Conservation (phyloP, 1,140 invertebrate species). For the roundworm (Caenorhabditis elegans) region WBcel235 BX284606.5:2957501-2958000, state of each 20-base stretch:
- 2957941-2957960: slow-evolving; percentile 32
- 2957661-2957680: not conserved
- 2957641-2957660: slow-evolving; percentile 8
- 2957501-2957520: not conserved
- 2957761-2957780: slow-evolving; percentile 24
- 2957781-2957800: slow-evolving; percentile 19
- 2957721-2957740: not conserved
- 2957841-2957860: not conserved
- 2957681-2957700: slow-evolving; percentile 2
- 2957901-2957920: too few species aligned
- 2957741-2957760: slow-evolving; percentile 13
- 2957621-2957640: not conserved
- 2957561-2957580: not conserved
- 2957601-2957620: slow-evolving; percentile 15
- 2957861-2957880: too few species aligned
- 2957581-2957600: not conserved
- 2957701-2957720: slow-evolving; percentile 24
- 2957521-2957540: not conserved
- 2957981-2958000: slow-evolving; percentile 20
- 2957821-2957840: not conserved
- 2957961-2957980: slow-evolving; percentile 28
- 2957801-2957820: not conserved
- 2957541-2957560: not conserved
- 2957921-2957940: not conserved
- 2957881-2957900: too few species aligned